Evolutionary conservation across 2,888 invertebrate genomes (phyloP).

Genomic region (Schizaphis graminum): DNA sequence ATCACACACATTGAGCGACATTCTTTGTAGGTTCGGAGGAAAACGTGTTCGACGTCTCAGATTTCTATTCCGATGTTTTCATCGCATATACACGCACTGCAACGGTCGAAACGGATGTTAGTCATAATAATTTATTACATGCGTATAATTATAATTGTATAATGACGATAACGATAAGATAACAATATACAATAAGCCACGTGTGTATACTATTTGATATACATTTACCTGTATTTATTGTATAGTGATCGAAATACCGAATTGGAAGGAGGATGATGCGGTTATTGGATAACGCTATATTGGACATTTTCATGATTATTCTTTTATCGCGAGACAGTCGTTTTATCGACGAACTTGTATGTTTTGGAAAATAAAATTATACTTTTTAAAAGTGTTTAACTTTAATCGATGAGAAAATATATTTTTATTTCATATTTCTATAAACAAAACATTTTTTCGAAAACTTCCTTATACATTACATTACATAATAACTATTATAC

Average conservation of each 20-base stretch:
- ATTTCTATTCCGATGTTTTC: neutral
- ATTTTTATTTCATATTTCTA: neutral
- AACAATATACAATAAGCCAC: neutral
- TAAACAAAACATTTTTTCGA: neutral
- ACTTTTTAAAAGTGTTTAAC: neutral
- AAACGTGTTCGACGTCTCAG: neutral
- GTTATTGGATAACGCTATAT: neutral
- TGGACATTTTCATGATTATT: neutral
- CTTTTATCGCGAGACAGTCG: neutral
- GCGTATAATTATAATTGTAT: neutral
- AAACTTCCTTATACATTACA: neutral
- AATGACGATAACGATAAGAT: neutral
- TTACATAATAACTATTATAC: neutral
- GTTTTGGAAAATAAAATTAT: neutral
- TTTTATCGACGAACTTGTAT: neutral
- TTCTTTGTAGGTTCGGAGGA: neutral
- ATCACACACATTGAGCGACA: conserved; percentile 8
- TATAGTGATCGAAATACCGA: neutral
- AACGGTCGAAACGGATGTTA: neutral
- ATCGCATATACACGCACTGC: neutral
- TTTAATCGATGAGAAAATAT: neutral
- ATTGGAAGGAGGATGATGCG: neutral
- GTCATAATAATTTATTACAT: neutral
- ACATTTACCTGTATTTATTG: neutral
- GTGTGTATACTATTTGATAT: neutral